These are phyloP conservation scores for Nestor notabilis DNA, from an alignment of 2,113 vertebrate species.

Conservation along the genomic window DNA sequence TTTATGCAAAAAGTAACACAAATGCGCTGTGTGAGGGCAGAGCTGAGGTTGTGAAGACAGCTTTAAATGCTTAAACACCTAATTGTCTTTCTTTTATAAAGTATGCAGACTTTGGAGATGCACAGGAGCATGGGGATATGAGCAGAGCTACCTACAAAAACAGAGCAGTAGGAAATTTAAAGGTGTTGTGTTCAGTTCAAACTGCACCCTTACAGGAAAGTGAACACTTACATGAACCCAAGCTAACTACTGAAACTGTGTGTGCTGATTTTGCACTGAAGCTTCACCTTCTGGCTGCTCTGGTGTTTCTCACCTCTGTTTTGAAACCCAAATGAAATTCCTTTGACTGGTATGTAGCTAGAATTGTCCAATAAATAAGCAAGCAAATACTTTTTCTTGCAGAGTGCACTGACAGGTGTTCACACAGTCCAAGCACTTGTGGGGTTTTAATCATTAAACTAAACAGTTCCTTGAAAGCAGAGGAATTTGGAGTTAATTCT, in stretches of 20 bases:
- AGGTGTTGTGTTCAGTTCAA: not conserved
- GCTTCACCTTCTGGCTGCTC: not conserved
- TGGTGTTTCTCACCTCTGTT: not conserved
- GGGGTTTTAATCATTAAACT: constrained; percentile 57
- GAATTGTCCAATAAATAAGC: constrained; percentile 37
- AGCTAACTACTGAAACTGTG: not conserved
- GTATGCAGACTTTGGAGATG: not conserved
- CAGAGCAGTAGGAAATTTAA: not conserved
- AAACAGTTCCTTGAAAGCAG: constrained; percentile 45
- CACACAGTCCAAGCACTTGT: not conserved
- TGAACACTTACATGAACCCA: not conserved
- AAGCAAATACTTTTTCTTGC: not conserved
- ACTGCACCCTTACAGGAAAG: not conserved
- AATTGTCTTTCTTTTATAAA: not conserved
- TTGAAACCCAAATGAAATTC: constrained; percentile 11
- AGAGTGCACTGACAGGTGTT: constrained; percentile 21
- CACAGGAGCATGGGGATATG: accelerated
- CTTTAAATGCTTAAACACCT: not conserved
- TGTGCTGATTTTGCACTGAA: not conserved
- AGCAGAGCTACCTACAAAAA: not conserved
- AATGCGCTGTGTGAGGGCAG: not conserved
- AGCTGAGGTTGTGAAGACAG: not conserved
- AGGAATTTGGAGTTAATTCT: constrained; percentile 31
- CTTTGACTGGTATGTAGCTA: not conserved
- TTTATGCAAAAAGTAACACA: not conserved